phyloP scores from a whole-genome alignment of 30 jellyfish, hydroid and myxozoan genomes.

The Turritopsis rubra region DNA sequence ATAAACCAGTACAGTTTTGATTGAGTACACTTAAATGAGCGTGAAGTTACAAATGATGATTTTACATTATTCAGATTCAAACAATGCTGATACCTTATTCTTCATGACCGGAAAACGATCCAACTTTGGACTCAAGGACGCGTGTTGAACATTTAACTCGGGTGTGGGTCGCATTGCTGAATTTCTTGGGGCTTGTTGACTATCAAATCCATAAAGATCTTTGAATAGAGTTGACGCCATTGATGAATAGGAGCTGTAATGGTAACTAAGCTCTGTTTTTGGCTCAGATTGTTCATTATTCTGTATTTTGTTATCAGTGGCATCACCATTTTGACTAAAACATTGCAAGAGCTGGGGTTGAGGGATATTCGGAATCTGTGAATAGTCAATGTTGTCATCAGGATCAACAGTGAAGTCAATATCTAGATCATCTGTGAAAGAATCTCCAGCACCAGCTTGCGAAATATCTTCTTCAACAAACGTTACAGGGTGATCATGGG shows the following conservation, averaged over 20 bases:
- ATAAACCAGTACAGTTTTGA: no score
- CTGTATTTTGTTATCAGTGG: neutral
- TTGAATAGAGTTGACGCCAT: slow-evolving; percentile 8
- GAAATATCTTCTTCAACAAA: neutral
- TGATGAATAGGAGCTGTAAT: neutral
- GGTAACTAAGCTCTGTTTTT: neutral
- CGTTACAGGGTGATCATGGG: neutral
- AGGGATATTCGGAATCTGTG: neutral
- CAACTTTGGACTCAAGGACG: neutral
- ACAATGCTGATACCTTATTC: neutral
- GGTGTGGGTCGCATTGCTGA: neutral
- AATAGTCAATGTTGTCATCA: neutral
- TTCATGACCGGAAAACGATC: neutral
- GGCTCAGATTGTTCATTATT: neutral
- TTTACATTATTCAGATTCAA: no score
- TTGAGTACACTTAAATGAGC: no score
- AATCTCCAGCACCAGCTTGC: neutral
- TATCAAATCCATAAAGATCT: neutral
- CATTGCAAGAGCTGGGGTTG: neutral
- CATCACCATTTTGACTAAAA: neutral
- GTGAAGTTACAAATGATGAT: no score
- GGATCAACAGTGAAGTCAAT: neutral
- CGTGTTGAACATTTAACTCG: neutral
- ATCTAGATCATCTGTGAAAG: neutral
- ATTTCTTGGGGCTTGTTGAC: neutral